Evolutionary conservation across 2,888 invertebrate species (phyloP).

Genomic region (Eulithis testata): DNA sequence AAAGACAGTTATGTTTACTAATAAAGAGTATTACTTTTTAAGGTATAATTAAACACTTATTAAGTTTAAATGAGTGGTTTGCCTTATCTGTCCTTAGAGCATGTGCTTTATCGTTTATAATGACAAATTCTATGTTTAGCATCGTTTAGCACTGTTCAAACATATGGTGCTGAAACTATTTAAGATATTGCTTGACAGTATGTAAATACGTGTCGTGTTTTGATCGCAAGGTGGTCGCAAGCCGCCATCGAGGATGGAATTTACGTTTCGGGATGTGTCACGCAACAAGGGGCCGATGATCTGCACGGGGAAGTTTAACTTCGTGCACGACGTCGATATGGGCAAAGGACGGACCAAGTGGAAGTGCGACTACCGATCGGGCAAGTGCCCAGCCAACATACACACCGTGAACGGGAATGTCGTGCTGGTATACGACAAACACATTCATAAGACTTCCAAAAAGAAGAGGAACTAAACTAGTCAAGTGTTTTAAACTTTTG

Average conservation of each 20-base stretch:
- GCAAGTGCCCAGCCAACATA: slow-evolving; percentile 61
- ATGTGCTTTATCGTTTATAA: slow-evolving; percentile 20
- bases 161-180: neutral
- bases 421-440: slow-evolving; percentile 62
- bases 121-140: slow-evolving; percentile 19
- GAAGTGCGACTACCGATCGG: slow-evolving; percentile 57
- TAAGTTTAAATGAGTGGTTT: slow-evolving; percentile 53
- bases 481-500: neutral
- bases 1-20: slow-evolving; percentile 76
- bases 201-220: slow-evolving; percentile 41
- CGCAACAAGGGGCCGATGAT: slow-evolving; percentile 56
- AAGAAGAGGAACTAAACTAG: slow-evolving; percentile 28
- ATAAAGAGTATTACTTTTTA: slow-evolving; percentile 76
- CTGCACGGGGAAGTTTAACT: slow-evolving; percentile 58
- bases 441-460: slow-evolving; percentile 49
- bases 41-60: slow-evolving; percentile 75
- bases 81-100: slow-evolving; percentile 30
- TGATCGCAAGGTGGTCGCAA: slow-evolving; percentile 44
- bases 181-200: slow-evolving; percentile 1
- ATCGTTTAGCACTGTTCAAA: slow-evolving; percentile 12
- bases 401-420: slow-evolving; percentile 63
- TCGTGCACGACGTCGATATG: slow-evolving; percentile 59
- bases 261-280: slow-evolving; percentile 55
- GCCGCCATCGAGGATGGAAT: slow-evolving; percentile 49
- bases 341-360: slow-evolving; percentile 61